Conservation (phyloP, 2,888 invertebrate genomes). For the Acleris cristana region DNA sequence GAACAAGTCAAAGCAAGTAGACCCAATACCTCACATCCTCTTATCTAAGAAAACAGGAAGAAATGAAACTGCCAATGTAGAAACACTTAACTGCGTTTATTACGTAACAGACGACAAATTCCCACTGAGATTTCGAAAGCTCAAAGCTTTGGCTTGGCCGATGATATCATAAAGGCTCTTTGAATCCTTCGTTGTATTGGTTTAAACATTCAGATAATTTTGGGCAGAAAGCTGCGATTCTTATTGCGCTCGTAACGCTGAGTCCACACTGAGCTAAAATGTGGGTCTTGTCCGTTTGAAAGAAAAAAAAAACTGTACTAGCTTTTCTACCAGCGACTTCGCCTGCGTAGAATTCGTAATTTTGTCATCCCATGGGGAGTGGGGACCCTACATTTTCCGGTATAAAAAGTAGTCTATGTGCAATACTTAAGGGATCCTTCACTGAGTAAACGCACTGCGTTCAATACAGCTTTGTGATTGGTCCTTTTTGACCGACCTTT, state of each 20-base stretch:
- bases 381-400: too few relatives aligned
- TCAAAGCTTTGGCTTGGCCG: constrained; percentile 6
- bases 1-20: neutral
- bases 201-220: constrained; percentile 11
- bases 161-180: constrained; percentile 26
- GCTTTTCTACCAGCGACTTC: too few relatives aligned
- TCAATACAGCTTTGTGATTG: too few relatives aligned
- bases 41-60: constrained; percentile 29
- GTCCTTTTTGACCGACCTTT: too few relatives aligned
- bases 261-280: neutral
- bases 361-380: too few relatives aligned
- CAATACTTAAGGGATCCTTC: too few relatives aligned
- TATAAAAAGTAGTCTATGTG: too few relatives aligned
- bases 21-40: neutral
- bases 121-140: constrained; percentile 21
- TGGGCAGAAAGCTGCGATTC: constrained; percentile 9
- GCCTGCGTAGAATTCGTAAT: too few relatives aligned
- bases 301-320: too few relatives aligned
- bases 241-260: neutral
- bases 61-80: constrained; percentile 8
- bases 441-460: too few relatives aligned
- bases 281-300: too few relatives aligned
- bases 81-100: constrained; percentile 6
- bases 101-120: constrained; percentile 29
- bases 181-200: neutral